Evolutionary conservation across 2,113 vertebrate genomes (phyloP), one percentile per base, ranked within the genome.

Genomic region (Dicrurus megarhynchus): DNA sequence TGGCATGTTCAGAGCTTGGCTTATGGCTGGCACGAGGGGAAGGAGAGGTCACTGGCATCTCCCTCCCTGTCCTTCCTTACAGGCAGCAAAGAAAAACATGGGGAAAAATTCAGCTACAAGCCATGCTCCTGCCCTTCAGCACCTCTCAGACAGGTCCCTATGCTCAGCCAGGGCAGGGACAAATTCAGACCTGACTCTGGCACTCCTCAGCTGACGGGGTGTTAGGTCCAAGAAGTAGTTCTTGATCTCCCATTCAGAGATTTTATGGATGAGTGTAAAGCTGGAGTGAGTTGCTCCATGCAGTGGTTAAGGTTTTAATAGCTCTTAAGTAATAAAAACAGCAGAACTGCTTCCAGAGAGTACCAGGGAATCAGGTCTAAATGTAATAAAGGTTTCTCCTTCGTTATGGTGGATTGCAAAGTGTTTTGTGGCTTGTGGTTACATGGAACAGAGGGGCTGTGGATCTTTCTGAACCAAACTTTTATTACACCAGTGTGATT

Each of bases 301-400:
- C 85, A 64, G 95, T 78, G 92, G 86, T 96, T 96, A 90, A 87
- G 85, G 76, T 84, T 97, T 96, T 96, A 97, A 93, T 94, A 93
- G 88, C 90, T 84, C 60, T 84, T 89, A 93, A 84, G 88, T 90
- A 96, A 81, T 95, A 94, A 94, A 96, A 96, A 18, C 90, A 93
- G 76, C 80, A 87, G 67, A 94, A 82, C 60, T 19, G 80, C 80
- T 95, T 92, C 92, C 90, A 94, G 91, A 46, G 96, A 92, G 92
- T 94, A 96, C 95, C 96, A 94, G 90, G 83, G 93, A 96, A 90
- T 84, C 90, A 57, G 92, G 76, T 68, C 83, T 83, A 81, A 92
- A 84, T 44, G 91, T 60, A 95, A 93, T 95, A 96, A 93, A 95
- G 76, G 80, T 91, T 91, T 96, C 84, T 80, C 65, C 88, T 90